Evolutionary conservation across 2,888 invertebrate species (phyloP).

Genomic region (Thyatira batis): DNA sequence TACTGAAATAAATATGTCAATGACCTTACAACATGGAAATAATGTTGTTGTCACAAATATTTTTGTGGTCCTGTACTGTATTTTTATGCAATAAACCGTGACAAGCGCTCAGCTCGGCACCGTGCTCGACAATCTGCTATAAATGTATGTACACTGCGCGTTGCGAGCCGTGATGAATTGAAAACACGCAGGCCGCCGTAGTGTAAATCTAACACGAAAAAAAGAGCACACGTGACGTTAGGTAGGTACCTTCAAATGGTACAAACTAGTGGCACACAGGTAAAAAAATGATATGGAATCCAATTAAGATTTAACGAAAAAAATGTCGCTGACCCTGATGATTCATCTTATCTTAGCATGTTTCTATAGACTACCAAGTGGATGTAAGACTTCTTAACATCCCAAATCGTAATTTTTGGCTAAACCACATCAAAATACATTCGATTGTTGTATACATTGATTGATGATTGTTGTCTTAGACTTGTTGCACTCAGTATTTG

Average conservation of each 20-base stretch:
- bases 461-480: too few species aligned
- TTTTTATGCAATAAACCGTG: constrained; percentile 1
- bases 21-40: not conserved
- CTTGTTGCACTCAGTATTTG: too few species aligned
- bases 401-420: too few species aligned
- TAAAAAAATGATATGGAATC: not conserved
- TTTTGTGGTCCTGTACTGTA: not conserved
- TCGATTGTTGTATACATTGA: too few species aligned
- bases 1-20: not conserved
- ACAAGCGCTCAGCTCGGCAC: not conserved
- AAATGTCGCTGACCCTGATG: not conserved
- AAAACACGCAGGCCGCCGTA: constrained; percentile 20
- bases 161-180: not conserved
- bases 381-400: too few species aligned
- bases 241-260: not conserved
- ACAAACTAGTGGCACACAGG: not conserved
- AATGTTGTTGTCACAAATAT: not conserved
- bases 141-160: not conserved
- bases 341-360: not conserved
- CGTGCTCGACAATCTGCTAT: not conserved
- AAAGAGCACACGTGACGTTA: not conserved
- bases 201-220: constrained; percentile 7
- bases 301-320: not conserved
- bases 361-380: not conserved
- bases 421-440: too few species aligned